Conservation (phyloP, 64 coral and sea anemone species). For the Trachythela sp. region DNA sequence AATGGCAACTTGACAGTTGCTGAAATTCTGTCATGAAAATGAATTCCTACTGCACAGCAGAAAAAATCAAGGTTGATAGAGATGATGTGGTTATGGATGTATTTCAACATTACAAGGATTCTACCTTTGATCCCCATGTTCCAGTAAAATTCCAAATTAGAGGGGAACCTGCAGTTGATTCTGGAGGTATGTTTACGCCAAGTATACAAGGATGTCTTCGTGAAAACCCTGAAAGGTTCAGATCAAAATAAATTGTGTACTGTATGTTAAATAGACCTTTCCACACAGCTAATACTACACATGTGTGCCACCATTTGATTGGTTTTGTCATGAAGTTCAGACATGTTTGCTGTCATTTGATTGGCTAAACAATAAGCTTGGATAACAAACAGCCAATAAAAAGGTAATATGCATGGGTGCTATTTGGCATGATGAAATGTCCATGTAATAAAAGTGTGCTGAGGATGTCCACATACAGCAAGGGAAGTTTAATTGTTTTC, state of each 20-base stretch:
- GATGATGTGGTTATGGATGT: not conserved
- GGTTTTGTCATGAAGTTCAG: too few species aligned
- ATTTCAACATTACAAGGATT: not conserved
- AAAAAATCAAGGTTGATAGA: not conserved
- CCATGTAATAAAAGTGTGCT: too few species aligned
- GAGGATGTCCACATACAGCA: too few species aligned
- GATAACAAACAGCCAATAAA: too few species aligned
- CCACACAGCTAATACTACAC: too few species aligned
- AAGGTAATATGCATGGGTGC: too few species aligned
- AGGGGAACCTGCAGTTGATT: not conserved
- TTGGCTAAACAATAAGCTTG: too few species aligned
- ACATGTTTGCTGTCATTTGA: slow-evolving; percentile 42
- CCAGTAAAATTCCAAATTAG: not conserved
- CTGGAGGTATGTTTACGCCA: not conserved
- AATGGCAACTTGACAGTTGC: not conserved
- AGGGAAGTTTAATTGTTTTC: too few species aligned
- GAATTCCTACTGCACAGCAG: not conserved
- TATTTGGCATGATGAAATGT: too few species aligned
- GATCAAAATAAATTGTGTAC: not conserved
- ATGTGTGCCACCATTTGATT: too few species aligned
- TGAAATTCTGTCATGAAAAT: not conserved
- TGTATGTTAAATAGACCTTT: slow-evolving; percentile 43
- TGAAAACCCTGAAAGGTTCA: not conserved
- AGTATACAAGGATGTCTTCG: not conserved
- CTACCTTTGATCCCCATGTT: not conserved